Percentiles rank a stretch among this genome's conserved stretches.
Evolutionary conservation across 35 echinoderm and acorn worm species (phyloP).

Genomic region (Chiridota heheva): DNA sequence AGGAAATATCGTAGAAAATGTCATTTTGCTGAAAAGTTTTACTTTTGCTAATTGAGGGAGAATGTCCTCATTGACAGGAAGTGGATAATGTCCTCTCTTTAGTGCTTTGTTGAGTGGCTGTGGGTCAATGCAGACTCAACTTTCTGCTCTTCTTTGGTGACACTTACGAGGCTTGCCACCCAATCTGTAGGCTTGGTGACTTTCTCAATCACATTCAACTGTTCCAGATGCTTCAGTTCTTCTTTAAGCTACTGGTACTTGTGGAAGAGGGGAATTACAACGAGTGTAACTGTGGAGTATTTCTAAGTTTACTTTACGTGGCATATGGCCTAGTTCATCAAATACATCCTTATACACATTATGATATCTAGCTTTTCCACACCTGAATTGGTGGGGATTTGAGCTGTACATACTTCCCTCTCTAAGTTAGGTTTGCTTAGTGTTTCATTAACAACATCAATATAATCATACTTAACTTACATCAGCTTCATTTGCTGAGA

Average conservation of each 20-base stretch:
- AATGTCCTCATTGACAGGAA: not conserved
- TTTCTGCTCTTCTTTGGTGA: slow-evolving; percentile 24
- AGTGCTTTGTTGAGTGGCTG: slow-evolving; percentile 21
- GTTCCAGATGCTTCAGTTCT: slow-evolving; percentile 52
- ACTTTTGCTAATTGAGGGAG: slow-evolving; percentile 7
- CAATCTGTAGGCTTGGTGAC: slow-evolving; percentile 64
- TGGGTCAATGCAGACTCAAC: slow-evolving; percentile 24
- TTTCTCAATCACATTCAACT: slow-evolving; percentile 59
- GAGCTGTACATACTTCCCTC: not conserved
- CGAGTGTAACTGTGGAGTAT: slow-evolving; percentile 2
- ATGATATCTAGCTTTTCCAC: not conserved
- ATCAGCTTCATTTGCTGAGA: slow-evolving; percentile 47
- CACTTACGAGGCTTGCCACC: slow-evolving; percentile 40
- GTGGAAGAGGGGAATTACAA: slow-evolving; percentile 44
- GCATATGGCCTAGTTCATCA: slow-evolving; percentile 50
- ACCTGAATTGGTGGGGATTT: not conserved
- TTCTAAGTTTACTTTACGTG: slow-evolving; percentile 27
- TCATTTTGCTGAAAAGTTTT: slow-evolving; percentile 64
- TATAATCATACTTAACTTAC: slow-evolving; percentile 46
- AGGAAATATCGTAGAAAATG: no score
- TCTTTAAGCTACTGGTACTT: slow-evolving; percentile 60
- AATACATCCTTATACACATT: not conserved
- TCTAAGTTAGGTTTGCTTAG: not conserved
- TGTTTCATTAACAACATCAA: no score
- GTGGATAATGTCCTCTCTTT: not conserved